Evolutionary conservation across 2,797 vertebrate species (phyloP).

Genomic region (Dendrocincla fuliginosa): DNA sequence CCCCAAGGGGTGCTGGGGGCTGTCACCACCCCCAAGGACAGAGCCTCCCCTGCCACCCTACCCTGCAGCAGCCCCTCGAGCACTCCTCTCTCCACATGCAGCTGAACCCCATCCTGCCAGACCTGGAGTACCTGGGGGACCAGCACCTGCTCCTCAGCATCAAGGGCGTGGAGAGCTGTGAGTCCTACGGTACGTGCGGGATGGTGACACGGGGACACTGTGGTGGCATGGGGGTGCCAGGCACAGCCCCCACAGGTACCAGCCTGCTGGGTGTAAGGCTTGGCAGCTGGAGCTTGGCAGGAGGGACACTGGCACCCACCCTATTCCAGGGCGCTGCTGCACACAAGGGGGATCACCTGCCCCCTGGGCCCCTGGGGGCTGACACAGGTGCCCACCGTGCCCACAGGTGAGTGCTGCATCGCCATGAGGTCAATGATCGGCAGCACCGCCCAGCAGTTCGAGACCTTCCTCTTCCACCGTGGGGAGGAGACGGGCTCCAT

Average conservation of each 20-base stretch:
- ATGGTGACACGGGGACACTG: fast-evolving
- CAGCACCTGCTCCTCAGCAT: constrained; percentile 94
- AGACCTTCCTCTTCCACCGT: constrained; percentile 92
- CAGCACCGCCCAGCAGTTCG: constrained; percentile 91
- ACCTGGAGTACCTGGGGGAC: constrained; percentile 95
- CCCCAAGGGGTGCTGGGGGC: neutral
- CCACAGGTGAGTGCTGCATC: constrained; percentile 88
- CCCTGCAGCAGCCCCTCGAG: neutral
- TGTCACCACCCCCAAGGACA: neutral
- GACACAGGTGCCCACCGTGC: fast-evolving
- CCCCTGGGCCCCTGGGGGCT: neutral
- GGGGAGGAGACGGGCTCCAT: constrained; percentile 96
- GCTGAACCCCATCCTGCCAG: constrained; percentile 92
- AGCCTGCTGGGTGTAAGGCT: neutral
- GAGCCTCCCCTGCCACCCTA: neutral
- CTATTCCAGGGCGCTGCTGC: fast-evolving
- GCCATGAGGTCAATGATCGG: constrained; percentile 94
- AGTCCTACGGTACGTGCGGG: constrained; percentile 86
- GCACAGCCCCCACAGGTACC: neutral
- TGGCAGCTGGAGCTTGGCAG: neutral
- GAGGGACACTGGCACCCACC: neutral
- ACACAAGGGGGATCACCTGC: neutral
- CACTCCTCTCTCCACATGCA: neutral
- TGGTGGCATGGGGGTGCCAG: neutral
- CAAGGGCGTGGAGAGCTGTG: constrained; percentile 93